These are phyloP conservation scores for Hippopotamyrus pictus DNA, from an alignment of 2,797 vertebrate genomes.

Conservation along the genomic window DNA sequence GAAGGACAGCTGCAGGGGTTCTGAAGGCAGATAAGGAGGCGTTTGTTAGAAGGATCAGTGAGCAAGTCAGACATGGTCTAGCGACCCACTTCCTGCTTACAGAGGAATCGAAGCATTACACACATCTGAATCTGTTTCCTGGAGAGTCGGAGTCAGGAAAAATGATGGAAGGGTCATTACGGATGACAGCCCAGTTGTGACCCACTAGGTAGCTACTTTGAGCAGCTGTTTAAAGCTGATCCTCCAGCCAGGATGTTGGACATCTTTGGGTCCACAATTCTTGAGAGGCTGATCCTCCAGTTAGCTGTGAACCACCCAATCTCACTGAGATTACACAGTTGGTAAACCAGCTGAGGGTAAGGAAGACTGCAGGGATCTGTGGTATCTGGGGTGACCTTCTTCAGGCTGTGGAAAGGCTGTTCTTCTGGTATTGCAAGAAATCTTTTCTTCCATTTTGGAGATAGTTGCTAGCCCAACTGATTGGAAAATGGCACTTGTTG, in stretches of 20 bases:
- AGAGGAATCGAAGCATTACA: neutral
- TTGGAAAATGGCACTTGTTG: neutral
- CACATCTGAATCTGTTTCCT: neutral
- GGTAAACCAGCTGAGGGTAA: neutral
- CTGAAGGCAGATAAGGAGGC: neutral
- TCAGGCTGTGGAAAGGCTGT: neutral
- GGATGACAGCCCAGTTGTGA: neutral
- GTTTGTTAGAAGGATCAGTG: neutral
- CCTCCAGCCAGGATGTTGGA: neutral
- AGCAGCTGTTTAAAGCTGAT: neutral
- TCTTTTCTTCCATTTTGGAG: neutral
- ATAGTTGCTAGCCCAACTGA: neutral
- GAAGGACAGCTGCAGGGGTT: neutral
- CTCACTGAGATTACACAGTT: neutral
- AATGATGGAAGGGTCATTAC: neutral
- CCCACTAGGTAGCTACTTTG: neutral
- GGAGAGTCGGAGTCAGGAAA: neutral
- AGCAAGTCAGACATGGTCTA: neutral
- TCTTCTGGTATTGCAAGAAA: neutral
- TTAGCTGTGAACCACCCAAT: neutral
- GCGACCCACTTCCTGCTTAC: neutral
- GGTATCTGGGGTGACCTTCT: neutral
- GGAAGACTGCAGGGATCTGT: neutral
- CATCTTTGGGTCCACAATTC: neutral
- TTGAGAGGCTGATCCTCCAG: neutral